Percentiles rank a stretch among this genome's conserved stretches.
phyloP scores from a whole-genome alignment of 2,797 vertebrate genomes.

The Anniella stebbinsi region DNA sequence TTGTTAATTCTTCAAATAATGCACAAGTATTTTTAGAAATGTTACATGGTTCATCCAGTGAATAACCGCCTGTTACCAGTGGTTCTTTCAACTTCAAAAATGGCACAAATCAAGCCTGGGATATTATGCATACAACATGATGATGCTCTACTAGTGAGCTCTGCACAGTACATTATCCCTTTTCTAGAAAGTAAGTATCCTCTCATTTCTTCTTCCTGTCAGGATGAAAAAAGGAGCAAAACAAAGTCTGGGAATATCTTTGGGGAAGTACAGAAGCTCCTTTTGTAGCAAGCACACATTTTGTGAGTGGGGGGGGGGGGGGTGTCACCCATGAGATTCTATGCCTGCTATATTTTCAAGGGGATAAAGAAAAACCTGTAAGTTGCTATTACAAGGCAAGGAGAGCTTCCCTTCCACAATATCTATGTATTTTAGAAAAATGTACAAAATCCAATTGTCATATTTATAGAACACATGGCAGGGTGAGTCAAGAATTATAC shows the following conservation, averaged over 20 bases:
- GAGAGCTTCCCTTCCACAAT: not conserved
- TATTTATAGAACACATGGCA: not conserved
- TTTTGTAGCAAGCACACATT: not conserved
- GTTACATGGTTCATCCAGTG: slow-evolving; percentile 27
- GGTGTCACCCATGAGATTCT: too few relatives aligned
- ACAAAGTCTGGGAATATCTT: not conserved
- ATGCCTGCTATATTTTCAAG: not conserved
- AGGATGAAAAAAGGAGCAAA: too few relatives aligned
- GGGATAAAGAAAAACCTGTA: not conserved
- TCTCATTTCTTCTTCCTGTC: not conserved
- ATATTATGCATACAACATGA: not conserved
- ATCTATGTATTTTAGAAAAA: not conserved
- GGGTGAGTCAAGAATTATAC: not conserved
- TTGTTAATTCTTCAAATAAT: slow-evolving; percentile 55
- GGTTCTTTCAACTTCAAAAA: not conserved
- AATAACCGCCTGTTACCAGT: not conserved
- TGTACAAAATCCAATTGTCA: not conserved
- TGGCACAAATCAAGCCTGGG: not conserved
- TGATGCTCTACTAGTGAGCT: not conserved
- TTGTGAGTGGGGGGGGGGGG: too few relatives aligned
- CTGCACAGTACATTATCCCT: not conserved
- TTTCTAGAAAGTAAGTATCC: not conserved
- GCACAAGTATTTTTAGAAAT: slow-evolving; percentile 29
- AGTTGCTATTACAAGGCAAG: not conserved
- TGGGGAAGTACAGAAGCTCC: not conserved